phyloP scores from a whole-genome alignment of 2,888 invertebrate genomes.

The Euphydryas editha region DNA sequence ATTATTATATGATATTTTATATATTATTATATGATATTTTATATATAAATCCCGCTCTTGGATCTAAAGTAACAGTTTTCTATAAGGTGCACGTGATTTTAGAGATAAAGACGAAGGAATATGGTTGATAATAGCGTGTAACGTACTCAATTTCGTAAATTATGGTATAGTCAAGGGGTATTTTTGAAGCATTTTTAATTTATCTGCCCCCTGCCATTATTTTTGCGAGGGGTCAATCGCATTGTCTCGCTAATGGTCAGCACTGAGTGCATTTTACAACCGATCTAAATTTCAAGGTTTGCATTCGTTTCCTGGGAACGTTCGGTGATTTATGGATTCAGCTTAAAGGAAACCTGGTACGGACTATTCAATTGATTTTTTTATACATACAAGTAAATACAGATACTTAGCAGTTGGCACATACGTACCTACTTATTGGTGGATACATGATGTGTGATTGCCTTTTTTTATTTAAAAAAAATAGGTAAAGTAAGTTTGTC shows the following conservation, averaged over 20 bases:
- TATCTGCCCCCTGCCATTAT: constrained; percentile 80
- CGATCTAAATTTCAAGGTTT: constrained; percentile 58
- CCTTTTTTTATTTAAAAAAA: too few species aligned
- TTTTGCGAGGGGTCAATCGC: constrained; percentile 77
- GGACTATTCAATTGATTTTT: neutral
- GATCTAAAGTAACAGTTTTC: neutral
- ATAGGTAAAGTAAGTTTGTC: too few species aligned
- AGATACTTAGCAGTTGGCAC: neutral
- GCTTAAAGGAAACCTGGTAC: constrained; percentile 2
- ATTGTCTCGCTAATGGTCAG: constrained; percentile 56
- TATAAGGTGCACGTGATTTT: constrained; percentile 4
- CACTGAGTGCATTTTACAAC: constrained; percentile 74
- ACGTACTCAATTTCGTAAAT: constrained; percentile 5
- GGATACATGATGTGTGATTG: too few species aligned
- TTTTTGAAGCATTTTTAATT: constrained; percentile 82
- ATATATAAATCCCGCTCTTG: constrained; percentile 20
- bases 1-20: constrained; percentile 21
- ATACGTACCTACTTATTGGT: neutral
- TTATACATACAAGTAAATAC: neutral
- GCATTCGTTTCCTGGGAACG: constrained; percentile 41
- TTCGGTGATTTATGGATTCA: constrained; percentile 26
- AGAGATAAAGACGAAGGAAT: neutral
- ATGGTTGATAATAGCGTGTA: constrained; percentile 15
- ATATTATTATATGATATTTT: constrained; percentile 21
- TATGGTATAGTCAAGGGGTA: constrained; percentile 69